phyloP scores from a whole-genome alignment of 1,140 invertebrate genomes.

The Lanistes nyassanus region DNA sequence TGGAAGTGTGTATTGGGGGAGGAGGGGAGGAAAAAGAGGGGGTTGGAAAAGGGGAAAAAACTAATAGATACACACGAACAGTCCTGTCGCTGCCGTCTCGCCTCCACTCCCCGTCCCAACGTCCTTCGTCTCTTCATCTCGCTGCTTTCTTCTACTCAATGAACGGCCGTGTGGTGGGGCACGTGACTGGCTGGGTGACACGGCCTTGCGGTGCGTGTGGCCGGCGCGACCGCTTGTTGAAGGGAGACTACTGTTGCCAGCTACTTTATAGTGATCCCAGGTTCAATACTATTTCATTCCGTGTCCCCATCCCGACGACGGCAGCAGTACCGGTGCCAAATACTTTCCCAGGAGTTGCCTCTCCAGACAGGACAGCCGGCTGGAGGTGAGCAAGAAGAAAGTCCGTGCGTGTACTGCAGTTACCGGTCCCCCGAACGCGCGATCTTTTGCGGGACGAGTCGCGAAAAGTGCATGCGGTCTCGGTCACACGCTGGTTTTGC shows the following conservation, averaged over 20 bases:
- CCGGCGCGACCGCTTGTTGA: neutral
- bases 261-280: slow-evolving; percentile 2
- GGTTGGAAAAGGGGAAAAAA: neutral
- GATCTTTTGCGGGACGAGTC: neutral
- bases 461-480: neutral
- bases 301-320: neutral
- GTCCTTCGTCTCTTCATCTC: neutral
- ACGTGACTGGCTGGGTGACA: neutral
- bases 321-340: neutral
- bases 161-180: neutral
- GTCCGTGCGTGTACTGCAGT: neutral
- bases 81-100: neutral
- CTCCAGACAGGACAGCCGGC: neutral
- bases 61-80: neutral
- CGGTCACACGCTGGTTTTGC: slow-evolving; percentile 1
- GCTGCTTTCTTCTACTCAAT: neutral
- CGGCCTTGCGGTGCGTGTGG: neutral
- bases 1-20: neutral
- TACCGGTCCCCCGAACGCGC: neutral
- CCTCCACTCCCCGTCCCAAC: neutral
- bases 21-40: neutral
- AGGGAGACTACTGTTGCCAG: neutral
- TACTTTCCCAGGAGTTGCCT: neutral
- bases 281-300: slow-evolving; percentile 11
- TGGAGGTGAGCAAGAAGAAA: slow-evolving; percentile 1